Conservation (phyloP, 2,888 invertebrate species). For the Drosophila kokeensis region DNA sequence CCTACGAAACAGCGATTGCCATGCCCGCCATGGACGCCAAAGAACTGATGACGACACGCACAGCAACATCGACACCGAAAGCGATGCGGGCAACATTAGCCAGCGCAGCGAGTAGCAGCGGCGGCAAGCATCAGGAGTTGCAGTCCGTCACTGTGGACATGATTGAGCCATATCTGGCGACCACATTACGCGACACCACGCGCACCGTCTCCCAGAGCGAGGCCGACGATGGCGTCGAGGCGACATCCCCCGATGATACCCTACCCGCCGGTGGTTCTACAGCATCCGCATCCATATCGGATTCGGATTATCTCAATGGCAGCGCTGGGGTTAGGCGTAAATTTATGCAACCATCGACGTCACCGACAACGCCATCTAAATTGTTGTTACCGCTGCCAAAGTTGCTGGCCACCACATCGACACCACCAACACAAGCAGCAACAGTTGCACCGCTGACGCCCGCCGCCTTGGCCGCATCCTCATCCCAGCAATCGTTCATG, state of each 20-base stretch:
- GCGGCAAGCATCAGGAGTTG: slow-evolving; percentile 11
- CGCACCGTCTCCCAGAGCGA: slow-evolving; percentile 82
- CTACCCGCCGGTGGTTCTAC: slow-evolving; percentile 40
- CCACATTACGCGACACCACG: slow-evolving; percentile 73
- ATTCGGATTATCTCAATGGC: slow-evolving; percentile 54
- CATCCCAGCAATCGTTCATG: slow-evolving; percentile 36
- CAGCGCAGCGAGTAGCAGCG: slow-evolving; percentile 27
- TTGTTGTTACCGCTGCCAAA: slow-evolving; percentile 11
- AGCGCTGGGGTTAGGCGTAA: slow-evolving; percentile 74
- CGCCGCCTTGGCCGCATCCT: slow-evolving; percentile 30
- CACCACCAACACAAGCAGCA: slow-evolving; percentile 9
- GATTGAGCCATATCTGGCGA: slow-evolving; percentile 54
- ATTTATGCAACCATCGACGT: slow-evolving; percentile 61
- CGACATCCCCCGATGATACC: slow-evolving; percentile 59
- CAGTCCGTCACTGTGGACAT: slow-evolving; percentile 44
- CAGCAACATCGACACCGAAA: slow-evolving; percentile 35
- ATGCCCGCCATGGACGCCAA: slow-evolving; percentile 71
- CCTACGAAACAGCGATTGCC: slow-evolving; percentile 82
- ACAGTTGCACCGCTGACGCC: slow-evolving; percentile 3
- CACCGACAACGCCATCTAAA: not conserved
- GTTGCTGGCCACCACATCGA: not conserved
- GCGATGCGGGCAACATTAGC: slow-evolving; percentile 8
- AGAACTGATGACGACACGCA: slow-evolving; percentile 46
- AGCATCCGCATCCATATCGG: slow-evolving; percentile 15
- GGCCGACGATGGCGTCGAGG: slow-evolving; percentile 65